Evolutionary conservation across 1,140 invertebrate species (phyloP).

Genomic region (Atta cephalotes): DNA sequence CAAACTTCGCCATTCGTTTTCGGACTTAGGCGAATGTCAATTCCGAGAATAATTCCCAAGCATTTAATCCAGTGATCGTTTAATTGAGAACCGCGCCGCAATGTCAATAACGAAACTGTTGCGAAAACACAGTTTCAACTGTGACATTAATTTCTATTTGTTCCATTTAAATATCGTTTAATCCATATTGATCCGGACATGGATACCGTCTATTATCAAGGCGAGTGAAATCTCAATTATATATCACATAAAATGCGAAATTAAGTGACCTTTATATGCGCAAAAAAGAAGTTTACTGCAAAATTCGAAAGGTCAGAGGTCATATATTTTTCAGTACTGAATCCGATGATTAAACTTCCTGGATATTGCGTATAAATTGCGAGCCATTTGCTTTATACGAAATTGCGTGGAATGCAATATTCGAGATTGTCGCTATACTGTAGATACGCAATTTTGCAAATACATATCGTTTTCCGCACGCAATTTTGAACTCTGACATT

Average conservation of each 20-base stretch:
- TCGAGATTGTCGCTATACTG: background rate
- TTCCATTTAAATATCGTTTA: background rate
- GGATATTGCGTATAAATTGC: conserved; percentile 1
- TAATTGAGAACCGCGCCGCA: background rate
- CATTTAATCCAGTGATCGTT: background rate
- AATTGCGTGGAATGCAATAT: background rate
- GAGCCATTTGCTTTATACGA: background rate
- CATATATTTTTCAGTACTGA: background rate
- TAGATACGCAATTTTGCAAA: conserved; percentile 33
- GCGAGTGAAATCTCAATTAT: too few species aligned
- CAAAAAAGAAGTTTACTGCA: background rate
- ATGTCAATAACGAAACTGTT: background rate
- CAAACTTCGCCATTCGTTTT: conserved; percentile 30
- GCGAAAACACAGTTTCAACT: background rate
- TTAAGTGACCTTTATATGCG: background rate
- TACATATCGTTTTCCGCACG: conserved; percentile 9
- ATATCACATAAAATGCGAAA: background rate
- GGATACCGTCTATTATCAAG: too few species aligned
- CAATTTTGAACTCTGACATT: conserved; percentile 67
- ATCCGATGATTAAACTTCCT: conserved; percentile 23
- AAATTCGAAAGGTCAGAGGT: conserved; percentile 30
- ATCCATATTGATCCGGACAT: background rate
- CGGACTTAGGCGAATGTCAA: background rate
- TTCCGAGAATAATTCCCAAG: conserved; percentile 5
- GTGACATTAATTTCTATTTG: background rate